Conservation (phyloP, 2,888 invertebrate species). For the Calephelis perditalis region DNA sequence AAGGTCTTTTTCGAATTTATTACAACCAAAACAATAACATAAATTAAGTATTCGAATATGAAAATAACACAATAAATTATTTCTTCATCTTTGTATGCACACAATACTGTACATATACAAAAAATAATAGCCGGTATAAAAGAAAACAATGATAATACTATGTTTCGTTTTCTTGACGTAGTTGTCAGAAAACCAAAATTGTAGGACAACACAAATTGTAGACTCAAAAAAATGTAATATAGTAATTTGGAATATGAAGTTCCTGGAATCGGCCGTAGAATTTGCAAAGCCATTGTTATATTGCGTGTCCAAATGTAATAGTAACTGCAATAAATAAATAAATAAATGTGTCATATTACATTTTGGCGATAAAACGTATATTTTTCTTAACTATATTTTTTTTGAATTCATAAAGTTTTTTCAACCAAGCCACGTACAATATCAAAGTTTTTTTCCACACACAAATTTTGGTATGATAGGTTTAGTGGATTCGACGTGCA, state of each 20-base stretch:
- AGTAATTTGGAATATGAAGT: constrained; percentile 3
- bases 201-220: too few species aligned
- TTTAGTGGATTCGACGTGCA: too few species aligned
- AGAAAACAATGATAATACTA: not conserved
- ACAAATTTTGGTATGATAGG: too few species aligned
- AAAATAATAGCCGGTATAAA: not conserved
- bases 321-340: too few species aligned
- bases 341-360: too few species aligned
- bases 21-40: not conserved
- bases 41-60: not conserved
- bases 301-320: too few species aligned
- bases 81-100: not conserved
- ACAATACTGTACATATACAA: not conserved
- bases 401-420: too few species aligned
- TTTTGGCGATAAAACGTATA: too few species aligned
- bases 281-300: not conserved
- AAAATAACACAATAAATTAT: not conserved
- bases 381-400: too few species aligned
- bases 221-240: too few species aligned
- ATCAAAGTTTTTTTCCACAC: too few species aligned
- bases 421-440: too few species aligned
- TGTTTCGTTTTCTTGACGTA: not conserved
- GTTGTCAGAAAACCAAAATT: not conserved
- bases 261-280: not conserved
- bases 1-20: not conserved